Evolutionary conservation across 2,113 vertebrate genomes (phyloP), one percentile per base, ranked within the genome.

Genomic region (Lynx canadensis): DNA sequence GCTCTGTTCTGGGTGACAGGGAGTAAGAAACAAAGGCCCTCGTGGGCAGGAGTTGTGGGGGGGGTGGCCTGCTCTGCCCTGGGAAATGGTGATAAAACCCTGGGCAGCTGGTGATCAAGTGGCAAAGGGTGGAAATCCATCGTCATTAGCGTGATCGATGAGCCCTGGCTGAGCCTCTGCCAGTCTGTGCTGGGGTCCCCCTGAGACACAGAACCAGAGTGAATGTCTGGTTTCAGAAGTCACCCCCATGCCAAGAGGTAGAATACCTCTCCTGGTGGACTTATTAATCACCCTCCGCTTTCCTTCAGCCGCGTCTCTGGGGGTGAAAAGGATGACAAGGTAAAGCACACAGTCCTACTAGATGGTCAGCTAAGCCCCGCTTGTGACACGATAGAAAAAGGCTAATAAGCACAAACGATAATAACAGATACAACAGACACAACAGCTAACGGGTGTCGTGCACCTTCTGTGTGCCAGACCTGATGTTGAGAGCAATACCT

Each of bases 31-130:
- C 63, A 95, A 92, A 66, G 60, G n/a, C 23, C 25, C 68, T 71
- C 29, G 0, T 27, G 79, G 52, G 81, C 60, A 60, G 33, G 69
- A 86, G 85, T 25, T 31, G 60, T 79, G 50, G 21, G 7, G 52
- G 52, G 18, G 81, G 95, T 84, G 79, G 84, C 41, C 91, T 33
- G 73, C 41, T 97, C 71, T 86, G 81, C 90, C 80, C 84, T 95
- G 91, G 97, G 76, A 95, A 90, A 69, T 16, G 76, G 41, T 66
- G 96, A 91, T 95, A 83, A 95, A 92, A 80, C 76, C 69, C 33
- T 9, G 36, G 96, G 97, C 88, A 96, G 92, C 90, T 86, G 81
- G 74, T 82, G 96, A 91, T 79, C 41, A 60, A 73, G 60, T 68
- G 48, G 78, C 71, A 36, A 60, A 89, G 66, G 84, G 23, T 38